Percentiles rank a stretch among this genome's conserved stretches.
Conservation (phyloP, 2,797 vertebrate species). For the Hoplostethus mediterraneus region DNA sequence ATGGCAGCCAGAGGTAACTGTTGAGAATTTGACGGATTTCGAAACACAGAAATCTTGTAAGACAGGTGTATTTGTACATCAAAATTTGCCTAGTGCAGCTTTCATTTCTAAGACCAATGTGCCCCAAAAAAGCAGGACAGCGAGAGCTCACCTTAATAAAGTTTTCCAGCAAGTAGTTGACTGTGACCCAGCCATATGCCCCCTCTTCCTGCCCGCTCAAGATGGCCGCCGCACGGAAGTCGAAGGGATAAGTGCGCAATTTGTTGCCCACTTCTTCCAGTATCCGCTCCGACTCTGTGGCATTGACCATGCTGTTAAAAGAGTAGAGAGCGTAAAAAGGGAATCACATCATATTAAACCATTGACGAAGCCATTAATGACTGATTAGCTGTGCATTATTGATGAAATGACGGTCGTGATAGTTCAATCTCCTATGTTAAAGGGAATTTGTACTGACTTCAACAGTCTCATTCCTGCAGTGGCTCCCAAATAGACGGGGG, state of each 20-base stretch:
- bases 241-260: slow-evolving; percentile 82
- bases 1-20: too few species aligned
- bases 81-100: too few species aligned
- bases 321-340: not conserved
- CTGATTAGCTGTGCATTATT: not conserved
- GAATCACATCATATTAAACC: not conserved
- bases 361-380: not conserved
- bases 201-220: slow-evolving; percentile 88
- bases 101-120: not conserved
- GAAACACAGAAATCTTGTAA: too few species aligned
- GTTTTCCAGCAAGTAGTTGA: slow-evolving; percentile 89
- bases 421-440: not conserved
- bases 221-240: slow-evolving; percentile 85
- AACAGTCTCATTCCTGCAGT: slow-evolving; percentile 86
- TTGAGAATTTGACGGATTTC: too few species aligned
- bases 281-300: slow-evolving; percentile 64
- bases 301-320: slow-evolving; percentile 53
- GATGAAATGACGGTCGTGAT: not conserved
- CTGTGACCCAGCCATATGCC: slow-evolving; percentile 89
- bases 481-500: slow-evolving; percentile 86
- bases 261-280: slow-evolving; percentile 80
- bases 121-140: not conserved
- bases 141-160: slow-evolving; percentile 85
- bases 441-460: slow-evolving; percentile 43
- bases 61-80: too few species aligned